A percentile compares a stretch with the other conserved stretches of the same genome.
Evolutionary conservation across 2,797 vertebrate species (phyloP).

Genomic region (Calcarius lapponicus): DNA sequence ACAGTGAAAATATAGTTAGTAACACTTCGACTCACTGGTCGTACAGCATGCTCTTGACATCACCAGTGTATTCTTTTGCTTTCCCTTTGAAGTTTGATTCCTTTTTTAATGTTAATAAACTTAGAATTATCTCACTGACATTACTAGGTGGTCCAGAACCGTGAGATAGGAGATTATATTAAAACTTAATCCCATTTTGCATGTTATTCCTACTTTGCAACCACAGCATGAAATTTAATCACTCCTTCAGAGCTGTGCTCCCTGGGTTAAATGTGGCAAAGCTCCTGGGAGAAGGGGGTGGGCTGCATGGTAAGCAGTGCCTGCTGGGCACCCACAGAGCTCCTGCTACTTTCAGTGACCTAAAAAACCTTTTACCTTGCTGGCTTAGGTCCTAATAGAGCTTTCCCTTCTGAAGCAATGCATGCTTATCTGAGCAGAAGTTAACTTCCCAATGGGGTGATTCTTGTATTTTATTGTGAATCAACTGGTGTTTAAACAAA

Average conservation of each 20-base stretch:
- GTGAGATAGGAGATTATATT: background rate
- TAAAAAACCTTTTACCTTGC: background rate
- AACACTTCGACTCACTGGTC: background rate
- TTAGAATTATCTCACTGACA: background rate
- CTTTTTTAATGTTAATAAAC: background rate
- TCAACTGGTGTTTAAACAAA: background rate
- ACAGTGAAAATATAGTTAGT: background rate
- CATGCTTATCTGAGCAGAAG: background rate
- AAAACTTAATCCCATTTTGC: conserved; percentile 32
- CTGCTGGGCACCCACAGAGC: background rate
- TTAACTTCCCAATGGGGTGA: background rate
- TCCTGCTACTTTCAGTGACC: background rate
- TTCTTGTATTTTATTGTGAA: background rate
- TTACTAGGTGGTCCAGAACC: conserved; percentile 38
- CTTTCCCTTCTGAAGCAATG: background rate
- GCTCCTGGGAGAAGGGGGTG: background rate
- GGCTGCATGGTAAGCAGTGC: background rate
- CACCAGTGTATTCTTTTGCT: background rate
- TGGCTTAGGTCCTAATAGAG: background rate
- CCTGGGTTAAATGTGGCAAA: background rate
- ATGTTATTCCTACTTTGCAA: conserved; percentile 37
- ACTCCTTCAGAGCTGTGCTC: background rate
- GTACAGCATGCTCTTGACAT: background rate
- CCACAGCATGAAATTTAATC: conserved; percentile 15
- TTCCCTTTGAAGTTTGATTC: conserved; percentile 28